Conservation (phyloP, 1,140 invertebrate genomes). For the Delia radicum region DNA sequence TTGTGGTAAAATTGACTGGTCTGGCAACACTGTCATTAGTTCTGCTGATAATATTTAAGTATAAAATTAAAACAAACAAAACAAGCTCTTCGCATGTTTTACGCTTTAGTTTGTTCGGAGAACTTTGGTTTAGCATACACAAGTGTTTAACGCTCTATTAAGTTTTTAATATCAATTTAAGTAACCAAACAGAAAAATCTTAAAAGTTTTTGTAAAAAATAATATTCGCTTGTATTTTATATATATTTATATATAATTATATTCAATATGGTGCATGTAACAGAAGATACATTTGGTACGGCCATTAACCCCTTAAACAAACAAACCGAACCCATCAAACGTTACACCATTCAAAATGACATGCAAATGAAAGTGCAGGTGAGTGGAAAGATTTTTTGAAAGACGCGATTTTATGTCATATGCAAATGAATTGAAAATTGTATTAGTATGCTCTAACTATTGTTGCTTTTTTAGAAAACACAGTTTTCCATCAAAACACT, state of each 20-base stretch:
- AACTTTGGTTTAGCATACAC: neutral
- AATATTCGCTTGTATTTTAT: neutral
- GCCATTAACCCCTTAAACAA: constrained; percentile 47
- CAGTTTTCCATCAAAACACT: too few species aligned
- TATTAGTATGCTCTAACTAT: too few species aligned
- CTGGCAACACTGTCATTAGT: too few species aligned
- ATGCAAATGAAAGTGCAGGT: constrained; percentile 61
- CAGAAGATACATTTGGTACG: constrained; percentile 46
- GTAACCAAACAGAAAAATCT: neutral
- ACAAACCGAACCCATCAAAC: constrained; percentile 53
- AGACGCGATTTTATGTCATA: too few species aligned
- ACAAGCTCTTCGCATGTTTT: neutral
- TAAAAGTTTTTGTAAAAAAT: neutral
- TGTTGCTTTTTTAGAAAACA: too few species aligned
- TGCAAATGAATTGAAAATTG: too few species aligned
- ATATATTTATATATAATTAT: too few species aligned
- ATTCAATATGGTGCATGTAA: constrained; percentile 40
- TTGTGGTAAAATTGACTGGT: too few species aligned
- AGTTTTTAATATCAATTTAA: neutral
- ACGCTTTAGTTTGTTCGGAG: neutral
- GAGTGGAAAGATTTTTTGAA: too few species aligned
- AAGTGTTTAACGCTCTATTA: neutral
- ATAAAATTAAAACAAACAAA: neutral
- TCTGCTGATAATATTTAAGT: neutral
- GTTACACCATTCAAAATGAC: constrained; percentile 65